Base-by-base conservation (phyloP, 2,113 vertebrate species). In the Bufo bufo region DNA sequence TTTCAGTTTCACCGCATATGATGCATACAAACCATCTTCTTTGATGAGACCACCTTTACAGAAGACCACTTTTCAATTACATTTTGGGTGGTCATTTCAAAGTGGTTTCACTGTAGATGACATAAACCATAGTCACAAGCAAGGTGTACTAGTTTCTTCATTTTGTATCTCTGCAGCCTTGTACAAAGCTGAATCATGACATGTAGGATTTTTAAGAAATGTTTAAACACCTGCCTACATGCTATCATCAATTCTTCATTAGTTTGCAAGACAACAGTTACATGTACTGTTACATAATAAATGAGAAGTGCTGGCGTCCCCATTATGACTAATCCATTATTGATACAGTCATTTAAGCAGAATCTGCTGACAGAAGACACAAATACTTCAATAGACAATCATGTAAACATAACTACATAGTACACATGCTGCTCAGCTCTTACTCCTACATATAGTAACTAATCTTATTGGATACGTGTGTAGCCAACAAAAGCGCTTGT, bases 151-250 rank as follows among this genome's bases (percentile, higher is more conserved):
- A 88, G 87, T 65, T 82, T 80, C 33, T 90, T 94, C 92, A 94
- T 93, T 43, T 52, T 93, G 90, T 90, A 88, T 90, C 92, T 93
- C 93, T 92, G 92, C 23, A 56, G 50, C 91, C 91, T 93, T 91
- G 91, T 92, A 91, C 90, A 90, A 80, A 93, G 93, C 92, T 92
- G 33, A 33, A 33, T 93, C 93, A 93, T 91, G 90, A 91, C 90
- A 5, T 91, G 92, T 94, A 93, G 91, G 92, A 92, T 93, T 92
- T 93, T 91, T 91, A 92, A 92, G 93, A 89, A 90, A 90, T 96
- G 94, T 96, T 96, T 96, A 95, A 96, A 96, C 95, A 96, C 95
- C 95, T 96, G 95, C 93, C 90, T 90, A 92, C 81, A 84, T 77
- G 75, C 94, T 94, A 94, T 96, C 95, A 94, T 92, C 92, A 92